Evolutionary conservation across 2,113 vertebrate genomes (phyloP).

Genomic region (Beaufortia kweichowensis): DNA sequence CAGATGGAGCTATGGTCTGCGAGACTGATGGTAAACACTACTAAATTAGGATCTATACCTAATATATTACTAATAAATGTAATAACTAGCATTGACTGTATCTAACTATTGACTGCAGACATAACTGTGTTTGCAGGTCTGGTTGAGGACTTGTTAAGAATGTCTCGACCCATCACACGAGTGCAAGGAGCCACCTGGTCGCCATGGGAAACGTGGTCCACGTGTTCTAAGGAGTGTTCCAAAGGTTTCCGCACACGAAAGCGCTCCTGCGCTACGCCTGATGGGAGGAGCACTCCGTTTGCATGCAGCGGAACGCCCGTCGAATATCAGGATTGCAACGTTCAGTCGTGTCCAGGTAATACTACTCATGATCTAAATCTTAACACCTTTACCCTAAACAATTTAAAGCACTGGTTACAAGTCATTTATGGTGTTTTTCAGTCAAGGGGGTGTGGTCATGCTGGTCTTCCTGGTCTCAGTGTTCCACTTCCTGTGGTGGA

Average conservation of each 20-base stretch:
- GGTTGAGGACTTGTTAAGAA: constrained; percentile 85
- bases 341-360: constrained; percentile 80
- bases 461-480: constrained; percentile 93
- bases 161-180: constrained; percentile 62
- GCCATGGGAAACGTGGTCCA: constrained; percentile 88
- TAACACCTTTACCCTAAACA: no score
- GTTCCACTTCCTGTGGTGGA: constrained; percentile 86
- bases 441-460: constrained; percentile 93
- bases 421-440: constrained; percentile 59
- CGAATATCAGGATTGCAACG: constrained; percentile 93
- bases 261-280: constrained; percentile 62
- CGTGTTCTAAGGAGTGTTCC: constrained; percentile 90
- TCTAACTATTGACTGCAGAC: no score
- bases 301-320: constrained; percentile 62
- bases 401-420: neutral
- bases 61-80: no score
- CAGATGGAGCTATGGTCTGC: constrained; percentile 81
- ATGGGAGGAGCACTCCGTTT: constrained; percentile 61
- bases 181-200: constrained; percentile 85
- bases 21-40: constrained; percentile 84
- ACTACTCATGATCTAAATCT: no score
- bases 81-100: no score
- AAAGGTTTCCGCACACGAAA: constrained; percentile 79
- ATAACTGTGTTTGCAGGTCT: constrained; percentile 80
- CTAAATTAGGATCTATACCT: no score